phyloP scores from a whole-genome alignment of 92 coral and sea anemone species.

The Epizoanthus ramosus region DNA sequence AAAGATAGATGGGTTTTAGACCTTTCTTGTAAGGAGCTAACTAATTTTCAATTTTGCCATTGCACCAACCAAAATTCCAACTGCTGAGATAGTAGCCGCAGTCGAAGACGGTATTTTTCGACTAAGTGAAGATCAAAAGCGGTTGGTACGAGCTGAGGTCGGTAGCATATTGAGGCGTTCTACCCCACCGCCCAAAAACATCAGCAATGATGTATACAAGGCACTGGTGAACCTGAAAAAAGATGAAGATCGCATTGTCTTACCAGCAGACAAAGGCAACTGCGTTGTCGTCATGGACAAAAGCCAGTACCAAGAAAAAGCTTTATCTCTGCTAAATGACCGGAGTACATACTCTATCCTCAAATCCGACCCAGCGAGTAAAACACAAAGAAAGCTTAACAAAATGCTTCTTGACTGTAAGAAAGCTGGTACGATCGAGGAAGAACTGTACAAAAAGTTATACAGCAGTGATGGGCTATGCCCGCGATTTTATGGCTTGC shows the following conservation, averaged over 20 bases:
- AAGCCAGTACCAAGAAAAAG: constrained; percentile 22
- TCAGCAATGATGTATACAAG: constrained; percentile 24
- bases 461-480: constrained; percentile 16
- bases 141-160: constrained; percentile 23
- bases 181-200: constrained; percentile 27
- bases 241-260: constrained; percentile 29
- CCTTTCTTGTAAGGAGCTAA: constrained; percentile 14
- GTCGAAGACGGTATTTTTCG: constrained; percentile 40
- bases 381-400: constrained; percentile 46
- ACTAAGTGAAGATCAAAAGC: constrained; percentile 29
- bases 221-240: constrained; percentile 35
- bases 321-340: constrained; percentile 33
- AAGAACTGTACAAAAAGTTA: constrained; percentile 15
- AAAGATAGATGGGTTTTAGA: constrained; percentile 12
- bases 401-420: constrained; percentile 39
- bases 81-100: constrained; percentile 23
- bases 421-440: constrained; percentile 33
- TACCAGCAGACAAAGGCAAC: constrained; percentile 46
- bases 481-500: constrained; percentile 45
- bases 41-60: constrained; percentile 31
- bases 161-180: constrained; percentile 10
- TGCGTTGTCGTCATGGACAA: constrained; percentile 42
- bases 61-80: constrained; percentile 36
- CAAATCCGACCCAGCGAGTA: constrained; percentile 27
- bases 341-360: constrained; percentile 40